Conservation (phyloP, 2,888 invertebrate genomes). For the Microctonus hyperodae region DNA sequence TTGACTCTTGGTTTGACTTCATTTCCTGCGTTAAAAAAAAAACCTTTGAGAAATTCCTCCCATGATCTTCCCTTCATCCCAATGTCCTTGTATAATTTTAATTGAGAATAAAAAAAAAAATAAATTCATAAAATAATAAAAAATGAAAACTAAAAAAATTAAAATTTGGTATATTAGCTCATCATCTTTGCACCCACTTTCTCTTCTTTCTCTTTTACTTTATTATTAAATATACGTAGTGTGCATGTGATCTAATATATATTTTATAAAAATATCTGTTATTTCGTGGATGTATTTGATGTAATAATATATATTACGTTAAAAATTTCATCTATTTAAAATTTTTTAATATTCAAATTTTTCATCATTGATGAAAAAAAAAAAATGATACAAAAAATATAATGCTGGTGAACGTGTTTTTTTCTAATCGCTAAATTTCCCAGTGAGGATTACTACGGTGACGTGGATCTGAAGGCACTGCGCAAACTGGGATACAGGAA, state of each 20-base stretch:
- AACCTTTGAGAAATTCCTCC: conserved; percentile 13
- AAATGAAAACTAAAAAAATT: conserved; percentile 44
- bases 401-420: neutral
- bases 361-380: neutral
- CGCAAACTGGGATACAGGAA: conserved; percentile 81
- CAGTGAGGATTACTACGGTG: conserved; percentile 93
- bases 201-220: neutral
- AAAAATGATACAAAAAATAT: neutral
- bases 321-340: neutral
- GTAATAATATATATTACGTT: neutral
- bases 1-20: conserved; percentile 18
- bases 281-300: neutral
- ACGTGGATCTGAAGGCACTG: conserved; percentile 86
- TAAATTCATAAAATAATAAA: conserved; percentile 42
- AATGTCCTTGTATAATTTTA: conserved; percentile 36
- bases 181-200: conserved; percentile 21
- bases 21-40: conserved; percentile 1
- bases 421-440: conserved; percentile 36
- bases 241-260: conserved; percentile 27
- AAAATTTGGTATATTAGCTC: conserved; percentile 28
- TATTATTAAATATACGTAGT: conserved; percentile 6
- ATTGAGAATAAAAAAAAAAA: conserved; percentile 39
- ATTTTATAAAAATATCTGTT: neutral
- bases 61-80: conserved; percentile 12
- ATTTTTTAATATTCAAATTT: neutral